phyloP scores from a whole-genome alignment of 2,888 invertebrate genomes.

The Pristionchus exspectatus region DNA sequence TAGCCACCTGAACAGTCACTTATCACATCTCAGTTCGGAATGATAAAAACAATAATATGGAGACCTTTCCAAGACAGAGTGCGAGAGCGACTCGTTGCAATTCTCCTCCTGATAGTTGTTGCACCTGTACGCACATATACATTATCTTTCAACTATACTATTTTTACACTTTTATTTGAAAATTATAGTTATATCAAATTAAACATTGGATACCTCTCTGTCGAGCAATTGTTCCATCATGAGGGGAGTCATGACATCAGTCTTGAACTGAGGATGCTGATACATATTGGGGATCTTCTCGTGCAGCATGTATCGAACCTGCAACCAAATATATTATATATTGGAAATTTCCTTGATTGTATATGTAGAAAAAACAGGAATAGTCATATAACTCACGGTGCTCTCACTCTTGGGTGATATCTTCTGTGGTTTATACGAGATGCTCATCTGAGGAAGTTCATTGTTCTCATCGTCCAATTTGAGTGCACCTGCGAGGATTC shows the following conservation, averaged over 20 bases:
- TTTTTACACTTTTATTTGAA: not conserved
- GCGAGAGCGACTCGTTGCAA: constrained; percentile 97
- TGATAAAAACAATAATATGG: not conserved
- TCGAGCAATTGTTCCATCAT: constrained; percentile 76
- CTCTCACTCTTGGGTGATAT: constrained; percentile 98
- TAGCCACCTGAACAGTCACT: constrained; percentile 83
- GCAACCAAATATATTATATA: not conserved
- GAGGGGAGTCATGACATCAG: constrained; percentile 93
- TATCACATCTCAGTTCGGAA: not conserved
- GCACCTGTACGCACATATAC: constrained; percentile 81
- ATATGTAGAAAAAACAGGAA: not conserved
- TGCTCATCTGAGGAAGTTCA: constrained; percentile 90
- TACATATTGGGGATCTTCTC: constrained; percentile 98
- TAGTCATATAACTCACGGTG: constrained; percentile 80
- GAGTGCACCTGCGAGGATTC: constrained; percentile 96
- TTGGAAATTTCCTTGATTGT: no score
- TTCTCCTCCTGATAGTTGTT: constrained; percentile 98
- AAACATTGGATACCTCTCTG: constrained; percentile 63
- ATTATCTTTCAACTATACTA: not conserved
- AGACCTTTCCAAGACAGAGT: constrained; percentile 95
- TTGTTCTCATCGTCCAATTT: constrained; percentile 87
- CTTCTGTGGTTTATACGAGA: constrained; percentile 99
- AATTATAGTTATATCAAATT: not conserved
- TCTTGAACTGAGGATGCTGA: constrained; percentile 96
- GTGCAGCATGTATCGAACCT: constrained; percentile 91